Evolutionary conservation across 2,888 invertebrate species (phyloP).

Genomic region (Nineta flava): DNA sequence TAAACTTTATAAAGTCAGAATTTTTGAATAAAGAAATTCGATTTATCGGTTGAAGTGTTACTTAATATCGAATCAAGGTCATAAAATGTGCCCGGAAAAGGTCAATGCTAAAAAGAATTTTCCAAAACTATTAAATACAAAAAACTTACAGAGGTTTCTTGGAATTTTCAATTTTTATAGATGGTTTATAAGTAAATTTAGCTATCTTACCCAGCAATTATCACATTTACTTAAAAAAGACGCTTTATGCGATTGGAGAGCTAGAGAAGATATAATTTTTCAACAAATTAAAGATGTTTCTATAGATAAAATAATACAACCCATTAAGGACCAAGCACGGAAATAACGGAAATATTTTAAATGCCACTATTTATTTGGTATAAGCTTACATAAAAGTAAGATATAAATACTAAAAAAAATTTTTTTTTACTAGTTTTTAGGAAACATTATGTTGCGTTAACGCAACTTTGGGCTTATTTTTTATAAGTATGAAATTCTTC

Average conservation of each 20-base stretch:
- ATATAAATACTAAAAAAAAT: too few relatives aligned
- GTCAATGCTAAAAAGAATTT: background rate
- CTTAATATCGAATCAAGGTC: background rate
- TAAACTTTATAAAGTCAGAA: conserved; percentile 5
- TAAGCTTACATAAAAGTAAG: too few relatives aligned
- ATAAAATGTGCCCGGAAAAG: background rate
- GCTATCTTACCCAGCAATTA: background rate
- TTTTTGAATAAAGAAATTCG: background rate
- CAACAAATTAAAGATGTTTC: background rate
- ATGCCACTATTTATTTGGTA: too few relatives aligned
- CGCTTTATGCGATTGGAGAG: background rate
- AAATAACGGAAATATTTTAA: too few relatives aligned
- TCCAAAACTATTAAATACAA: conserved; percentile 7
- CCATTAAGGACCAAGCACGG: too few relatives aligned
- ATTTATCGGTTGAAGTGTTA: conserved; percentile 4
- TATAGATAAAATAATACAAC: background rate
- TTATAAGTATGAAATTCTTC: too few relatives aligned
- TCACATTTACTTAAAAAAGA: background rate
- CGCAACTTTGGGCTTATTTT: too few relatives aligned
- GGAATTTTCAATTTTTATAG: conserved; percentile 9
- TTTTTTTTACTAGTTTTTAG: too few relatives aligned
- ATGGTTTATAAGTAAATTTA: background rate
- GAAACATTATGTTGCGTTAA: too few relatives aligned
- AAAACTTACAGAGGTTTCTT: conserved; percentile 7
- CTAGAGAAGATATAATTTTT: background rate